Evolutionary conservation across 2,113 vertebrate species (phyloP), one percentile per base, ranked within the genome.

Genomic region (Syngnathus typhle): DNA sequence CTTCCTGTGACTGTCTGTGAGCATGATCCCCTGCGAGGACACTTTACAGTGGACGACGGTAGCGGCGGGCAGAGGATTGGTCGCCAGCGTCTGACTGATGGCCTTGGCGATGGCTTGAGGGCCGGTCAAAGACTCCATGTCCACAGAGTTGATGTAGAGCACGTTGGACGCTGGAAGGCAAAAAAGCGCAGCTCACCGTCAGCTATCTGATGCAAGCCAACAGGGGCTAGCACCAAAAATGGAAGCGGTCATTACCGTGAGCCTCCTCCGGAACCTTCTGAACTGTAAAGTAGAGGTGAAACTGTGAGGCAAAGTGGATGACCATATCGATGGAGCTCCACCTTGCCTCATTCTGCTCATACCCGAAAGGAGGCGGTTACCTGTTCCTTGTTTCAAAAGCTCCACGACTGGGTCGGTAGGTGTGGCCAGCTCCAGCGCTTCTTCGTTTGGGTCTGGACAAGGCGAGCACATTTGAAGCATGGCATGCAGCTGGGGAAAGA

Each of bases 1-100:
- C 96, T 96, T 99, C 72, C 96, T 95, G 89, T 98, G 95, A 84
- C 95, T 99, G 93, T 99, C 96, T 0, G 96, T 99, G 83, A 99
- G 90, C 60, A 96, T 99, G 88, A 99, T 95, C 82, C 96, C 96
- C 88, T 99, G 96, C 5, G 93, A 82, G 0, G 96, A 96, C 79
- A 96, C 96, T 84, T 96, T 98, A 89, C 97, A 98, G 86, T 98
- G 95, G 75, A 99, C 96, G 0, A 93, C 91, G 67, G 95, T 95
- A 56, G 96, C 94, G 0, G 73, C 82, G 0, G 95, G 94, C 0
- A 89, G 80, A 3, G 94, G 93, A 55, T 93, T 93, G 15, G 91
- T 84, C 38, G 89, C 88, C 86, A 99, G 64, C 0, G 94, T 98
- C 91, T 96, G 93, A 1, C 90, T 90, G 52, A 94, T 92, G 0